A percentile compares a stretch with the other conserved stretches of the same genome.
These are phyloP conservation scores for Papilio aristodemus DNA, from an alignment of 1,140 invertebrate genomes.

Conservation along the genomic window DNA sequence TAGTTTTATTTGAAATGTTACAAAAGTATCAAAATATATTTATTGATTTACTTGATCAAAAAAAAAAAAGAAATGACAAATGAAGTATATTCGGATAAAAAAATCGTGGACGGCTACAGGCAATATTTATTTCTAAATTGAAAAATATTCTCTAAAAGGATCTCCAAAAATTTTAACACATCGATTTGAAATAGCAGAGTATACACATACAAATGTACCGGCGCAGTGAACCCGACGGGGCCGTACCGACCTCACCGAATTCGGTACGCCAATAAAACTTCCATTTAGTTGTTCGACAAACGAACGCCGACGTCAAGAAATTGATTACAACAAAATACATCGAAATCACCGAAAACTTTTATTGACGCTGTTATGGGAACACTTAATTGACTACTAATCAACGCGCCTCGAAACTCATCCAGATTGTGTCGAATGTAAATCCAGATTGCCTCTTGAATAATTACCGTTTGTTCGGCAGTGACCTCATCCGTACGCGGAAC, in stretches of 20 bases:
- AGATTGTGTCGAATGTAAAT: slow-evolving; percentile 40
- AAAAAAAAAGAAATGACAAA: too few species aligned
- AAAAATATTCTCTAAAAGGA: background rate
- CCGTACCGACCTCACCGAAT: slow-evolving; percentile 65
- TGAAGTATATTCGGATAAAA: too few species aligned
- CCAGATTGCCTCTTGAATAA: slow-evolving; percentile 34
- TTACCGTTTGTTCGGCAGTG: slow-evolving; percentile 37
- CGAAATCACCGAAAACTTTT: slow-evolving; percentile 73
- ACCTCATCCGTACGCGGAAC: slow-evolving; percentile 38
- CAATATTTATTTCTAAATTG: background rate
- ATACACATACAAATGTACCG: slow-evolving; percentile 39
- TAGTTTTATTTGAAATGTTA: too few species aligned
- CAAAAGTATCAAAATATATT: too few species aligned
- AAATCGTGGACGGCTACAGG: background rate
- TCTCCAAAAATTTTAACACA: slow-evolving; percentile 29
- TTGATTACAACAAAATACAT: slow-evolving; percentile 78
- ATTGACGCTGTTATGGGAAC: slow-evolving; percentile 71
- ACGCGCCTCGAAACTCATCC: slow-evolving; percentile 41
- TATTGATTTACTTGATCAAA: too few species aligned
- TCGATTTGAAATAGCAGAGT: slow-evolving; percentile 12
- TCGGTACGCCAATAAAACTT: slow-evolving; percentile 75
- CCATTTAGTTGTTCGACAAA: slow-evolving; percentile 69
- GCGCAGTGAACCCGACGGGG: slow-evolving; percentile 44
- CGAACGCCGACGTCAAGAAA: slow-evolving; percentile 68
- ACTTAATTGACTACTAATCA: slow-evolving; percentile 76